A percentile compares a stretch with the other conserved stretches of the same genome.
Conservation (phyloP, 2,113 vertebrate species). For the Peromyscus maniculatus region DNA sequence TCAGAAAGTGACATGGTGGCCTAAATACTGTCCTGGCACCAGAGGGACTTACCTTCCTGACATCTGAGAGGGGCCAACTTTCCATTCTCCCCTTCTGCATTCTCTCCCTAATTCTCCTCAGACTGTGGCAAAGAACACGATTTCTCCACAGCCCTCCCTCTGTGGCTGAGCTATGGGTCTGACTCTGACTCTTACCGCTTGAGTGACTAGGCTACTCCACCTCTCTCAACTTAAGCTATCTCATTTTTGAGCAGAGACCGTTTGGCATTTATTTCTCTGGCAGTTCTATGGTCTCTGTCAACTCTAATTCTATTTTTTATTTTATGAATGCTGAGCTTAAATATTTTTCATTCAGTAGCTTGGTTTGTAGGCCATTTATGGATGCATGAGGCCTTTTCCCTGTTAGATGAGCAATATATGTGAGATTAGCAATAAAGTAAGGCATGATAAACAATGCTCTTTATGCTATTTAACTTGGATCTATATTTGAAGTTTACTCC, state of each 20-base stretch:
- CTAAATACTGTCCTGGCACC: not conserved
- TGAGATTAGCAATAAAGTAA: constrained; percentile 73
- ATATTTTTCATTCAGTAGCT: constrained; percentile 41
- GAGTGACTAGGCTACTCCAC: not conserved
- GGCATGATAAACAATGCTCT: constrained; percentile 60
- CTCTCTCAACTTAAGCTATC: not conserved
- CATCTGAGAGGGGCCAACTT: not conserved
- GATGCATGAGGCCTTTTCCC: constrained; percentile 55
- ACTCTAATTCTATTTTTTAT: not conserved
- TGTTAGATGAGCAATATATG: constrained; percentile 46
- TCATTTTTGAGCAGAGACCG: constrained; percentile 56
- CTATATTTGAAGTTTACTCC: constrained; percentile 57
- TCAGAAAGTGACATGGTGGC: not conserved
- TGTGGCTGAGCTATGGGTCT: not conserved
- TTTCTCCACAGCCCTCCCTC: not conserved
- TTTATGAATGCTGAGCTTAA: constrained; percentile 71
- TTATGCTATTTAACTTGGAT: constrained; percentile 39
- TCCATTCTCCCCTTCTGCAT: too few species aligned
- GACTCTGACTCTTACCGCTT: not conserved
- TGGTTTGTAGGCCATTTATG: constrained; percentile 61
- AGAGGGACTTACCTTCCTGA: not conserved
- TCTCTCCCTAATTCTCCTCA: not conserved
- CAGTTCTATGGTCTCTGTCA: constrained; percentile 58
- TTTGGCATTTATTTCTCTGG: constrained; percentile 42
- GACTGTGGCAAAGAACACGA: not conserved